Percentiles rank a stretch among this genome's conserved stretches.
Evolutionary conservation across 2,797 vertebrate genomes (phyloP).

Genomic region (Aythya fuligula): DNA sequence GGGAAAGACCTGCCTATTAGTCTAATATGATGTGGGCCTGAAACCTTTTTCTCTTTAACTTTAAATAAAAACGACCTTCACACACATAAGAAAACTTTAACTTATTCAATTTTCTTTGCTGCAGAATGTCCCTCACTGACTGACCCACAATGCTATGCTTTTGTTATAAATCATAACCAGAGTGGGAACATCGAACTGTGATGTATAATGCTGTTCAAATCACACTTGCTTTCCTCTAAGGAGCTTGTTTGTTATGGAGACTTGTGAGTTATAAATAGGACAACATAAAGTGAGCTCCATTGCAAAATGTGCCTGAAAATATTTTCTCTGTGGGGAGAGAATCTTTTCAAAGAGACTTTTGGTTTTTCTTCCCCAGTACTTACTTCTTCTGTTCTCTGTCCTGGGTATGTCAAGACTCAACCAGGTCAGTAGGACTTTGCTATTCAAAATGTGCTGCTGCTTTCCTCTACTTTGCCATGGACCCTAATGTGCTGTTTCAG

Average conservation of each 20-base stretch:
- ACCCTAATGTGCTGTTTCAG: neutral
- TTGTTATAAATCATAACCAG: constrained; percentile 72
- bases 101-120: neutral
- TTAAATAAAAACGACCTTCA: neutral
- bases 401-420: neutral
- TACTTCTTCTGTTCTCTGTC: neutral
- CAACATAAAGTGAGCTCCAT: constrained; percentile 38
- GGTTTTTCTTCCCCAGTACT: neutral
- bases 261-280: constrained; percentile 78
- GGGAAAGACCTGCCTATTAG: neutral
- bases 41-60: neutral
- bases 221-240: constrained; percentile 43
- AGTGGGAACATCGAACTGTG: constrained; percentile 57
- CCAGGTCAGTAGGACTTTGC: neutral
- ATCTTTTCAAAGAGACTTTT: neutral
- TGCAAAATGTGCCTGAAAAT: constrained; percentile 26
- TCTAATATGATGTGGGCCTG: neutral
- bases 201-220: constrained; percentile 74
- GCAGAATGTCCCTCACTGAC: constrained; percentile 23
- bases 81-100: constrained; percentile 24
- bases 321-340: neutral
- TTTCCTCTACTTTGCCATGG: neutral
- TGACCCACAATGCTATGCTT: constrained; percentile 65
- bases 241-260: constrained; percentile 53
- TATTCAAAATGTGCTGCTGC: neutral